Base-by-base conservation (phyloP, 2,888 invertebrate species). In the Ornithoptera priamus region DNA sequence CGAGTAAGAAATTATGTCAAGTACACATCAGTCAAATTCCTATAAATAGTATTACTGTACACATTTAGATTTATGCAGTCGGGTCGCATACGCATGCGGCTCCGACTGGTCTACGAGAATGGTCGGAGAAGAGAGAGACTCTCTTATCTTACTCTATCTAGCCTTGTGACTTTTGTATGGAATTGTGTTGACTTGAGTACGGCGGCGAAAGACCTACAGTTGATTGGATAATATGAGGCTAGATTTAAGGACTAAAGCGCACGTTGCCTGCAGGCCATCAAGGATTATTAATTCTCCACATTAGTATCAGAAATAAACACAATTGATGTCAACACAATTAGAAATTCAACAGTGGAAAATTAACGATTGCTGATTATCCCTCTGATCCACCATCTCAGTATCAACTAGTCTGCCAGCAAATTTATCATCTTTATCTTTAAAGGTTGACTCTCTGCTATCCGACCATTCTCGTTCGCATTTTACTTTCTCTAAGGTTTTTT, bases 401-500 rank as follows among this genome's bases (percentile, higher is more conserved):
- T 58, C 22, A 15, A 58, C 57, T 58, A 22, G 57, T 22, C 22
- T 58, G 57, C 57, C 6, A 12, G 22, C 22, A 58, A 12, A 58
- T 58, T 22, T 58, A 24, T 22, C 22, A 58, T 58, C 15, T 10
- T 22, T 12, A 24, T 10, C 22, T 15, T n/a, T 58, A 22, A 58
- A 58, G 60, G n/a, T 36, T 60, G 60, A 18, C 30, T 60, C 60
- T 60, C 60, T 60, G 60, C 36, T 60, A 60, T 60, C 60, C 60
- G 60, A 60, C 30, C 60, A 60, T 60, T 60, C 60, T 60, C 60
- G 60, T 60, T 60, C 36, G 22, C 12, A 15, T 15, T 46, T 10
- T 39, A 10, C 10, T 10, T 39, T 1, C 10, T 39, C 7, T 39
- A 46, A 46, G 46, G 15, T 15, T 46, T 12, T 10, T 3, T 46